A percentile compares a stretch with the other conserved stretches of the same genome.
phyloP scores from a whole-genome alignment of 2,797 vertebrate genomes.

The Gallinago stenura region DNA sequence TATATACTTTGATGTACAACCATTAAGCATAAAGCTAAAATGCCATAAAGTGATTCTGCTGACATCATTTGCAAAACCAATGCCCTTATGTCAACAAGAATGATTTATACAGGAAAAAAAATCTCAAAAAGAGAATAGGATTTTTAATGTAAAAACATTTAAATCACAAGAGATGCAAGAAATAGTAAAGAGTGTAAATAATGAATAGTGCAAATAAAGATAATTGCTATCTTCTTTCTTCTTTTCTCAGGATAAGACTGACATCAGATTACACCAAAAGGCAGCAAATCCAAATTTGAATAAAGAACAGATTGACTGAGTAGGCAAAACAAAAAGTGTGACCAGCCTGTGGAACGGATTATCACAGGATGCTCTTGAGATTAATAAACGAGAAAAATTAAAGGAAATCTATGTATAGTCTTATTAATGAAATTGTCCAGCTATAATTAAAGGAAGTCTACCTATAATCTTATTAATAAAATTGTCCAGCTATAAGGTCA shows the following conservation, averaged over 20 bases:
- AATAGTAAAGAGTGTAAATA: constrained; percentile 5
- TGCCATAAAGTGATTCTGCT: constrained; percentile 26
- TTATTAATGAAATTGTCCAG: not conserved
- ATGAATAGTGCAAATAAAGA: not conserved
- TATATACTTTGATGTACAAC: constrained; percentile 38
- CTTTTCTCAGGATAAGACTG: not conserved
- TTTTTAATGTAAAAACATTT: constrained; percentile 3
- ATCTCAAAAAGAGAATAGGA: not conserved
- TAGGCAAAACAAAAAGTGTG: constrained; percentile 2
- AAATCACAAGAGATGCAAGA: not conserved
- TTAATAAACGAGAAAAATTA: constrained; percentile 14
- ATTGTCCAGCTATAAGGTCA: not conserved
- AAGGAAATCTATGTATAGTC: not conserved
- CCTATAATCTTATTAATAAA: not conserved
- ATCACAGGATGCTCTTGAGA: not conserved
- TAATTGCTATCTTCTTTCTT: constrained; percentile 12
- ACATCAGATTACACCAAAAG: not conserved
- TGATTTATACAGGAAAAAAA: not conserved
- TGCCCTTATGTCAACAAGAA: not conserved
- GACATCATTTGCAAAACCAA: constrained; percentile 43
- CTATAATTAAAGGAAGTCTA: not conserved
- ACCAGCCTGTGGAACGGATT: not conserved
- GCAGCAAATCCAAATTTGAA: not conserved
- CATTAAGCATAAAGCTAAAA: constrained; percentile 63
- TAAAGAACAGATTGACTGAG: not conserved